phyloP scores from a whole-genome alignment of 2,888 invertebrate genomes.

The Macropis europaea region DNA sequence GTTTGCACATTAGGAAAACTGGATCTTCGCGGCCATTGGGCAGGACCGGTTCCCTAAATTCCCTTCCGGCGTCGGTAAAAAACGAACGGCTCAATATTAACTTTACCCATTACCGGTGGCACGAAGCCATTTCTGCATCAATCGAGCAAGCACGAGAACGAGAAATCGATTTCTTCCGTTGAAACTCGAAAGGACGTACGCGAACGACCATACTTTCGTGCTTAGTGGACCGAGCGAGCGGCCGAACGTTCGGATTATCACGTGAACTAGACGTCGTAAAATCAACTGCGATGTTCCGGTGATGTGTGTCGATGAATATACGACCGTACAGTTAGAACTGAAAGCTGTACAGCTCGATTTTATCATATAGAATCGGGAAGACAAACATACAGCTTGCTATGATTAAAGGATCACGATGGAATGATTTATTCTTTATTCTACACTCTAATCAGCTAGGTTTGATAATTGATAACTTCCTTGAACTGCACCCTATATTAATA shows the following conservation, averaged over 20 bases:
- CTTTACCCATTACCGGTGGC: constrained; percentile 29
- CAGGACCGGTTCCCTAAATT: neutral
- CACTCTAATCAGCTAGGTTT: no score
- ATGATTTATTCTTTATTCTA: no score
- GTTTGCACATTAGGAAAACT: neutral
- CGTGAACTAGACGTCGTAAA: neutral
- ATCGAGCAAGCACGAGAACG: constrained; percentile 4
- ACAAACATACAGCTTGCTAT: no score
- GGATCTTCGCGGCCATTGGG: no score
- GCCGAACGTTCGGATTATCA: neutral
- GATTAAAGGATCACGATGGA: no score
- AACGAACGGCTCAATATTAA: constrained; percentile 18
- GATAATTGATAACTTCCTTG: no score
- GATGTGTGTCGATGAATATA: no score
- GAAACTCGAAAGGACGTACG: constrained; percentile 18
- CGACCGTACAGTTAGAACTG: no score
- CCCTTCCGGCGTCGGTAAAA: neutral
- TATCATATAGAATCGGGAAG: no score
- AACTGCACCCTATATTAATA: no score
- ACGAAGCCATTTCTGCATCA: constrained; percentile 6
- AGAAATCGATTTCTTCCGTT: no score
- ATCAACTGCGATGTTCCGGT: neutral
- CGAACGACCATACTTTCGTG: constrained; percentile 14
- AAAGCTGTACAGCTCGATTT: no score
- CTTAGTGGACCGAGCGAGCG: constrained; percentile 12